These are phyloP conservation scores for Blastobasis lacticolella DNA, from an alignment of 2,888 invertebrate genomes.

Conservation along the genomic window DNA sequence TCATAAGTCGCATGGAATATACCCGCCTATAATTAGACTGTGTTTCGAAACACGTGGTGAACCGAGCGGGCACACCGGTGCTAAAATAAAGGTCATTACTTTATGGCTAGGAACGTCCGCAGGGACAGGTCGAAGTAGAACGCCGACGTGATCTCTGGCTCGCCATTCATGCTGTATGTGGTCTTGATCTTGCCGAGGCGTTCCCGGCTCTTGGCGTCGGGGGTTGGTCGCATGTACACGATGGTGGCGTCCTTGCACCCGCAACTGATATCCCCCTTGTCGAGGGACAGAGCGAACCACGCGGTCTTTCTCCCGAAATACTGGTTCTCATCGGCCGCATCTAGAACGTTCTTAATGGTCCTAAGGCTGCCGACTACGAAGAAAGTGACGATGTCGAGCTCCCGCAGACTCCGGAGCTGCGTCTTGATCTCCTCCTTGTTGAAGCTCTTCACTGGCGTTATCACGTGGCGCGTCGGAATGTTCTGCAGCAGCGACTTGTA, in stretches of 20 bases:
- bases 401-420: slow-evolving; percentile 82
- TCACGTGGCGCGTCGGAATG: slow-evolving; percentile 91
- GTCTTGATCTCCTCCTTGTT: slow-evolving; percentile 76
- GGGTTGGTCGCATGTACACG: slow-evolving; percentile 82
- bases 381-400: slow-evolving; percentile 91
- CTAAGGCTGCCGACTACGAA: slow-evolving; percentile 85
- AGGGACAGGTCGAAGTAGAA: slow-evolving; percentile 92
- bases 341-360: slow-evolving; percentile 81
- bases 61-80: background rate
- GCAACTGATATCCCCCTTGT: slow-evolving; percentile 82
- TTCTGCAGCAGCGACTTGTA: slow-evolving; percentile 93
- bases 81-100: slow-evolving; percentile 68
- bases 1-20: slow-evolving; percentile 59
- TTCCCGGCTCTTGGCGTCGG: slow-evolving; percentile 80
- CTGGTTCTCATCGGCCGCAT: slow-evolving; percentile 80
- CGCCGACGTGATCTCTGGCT: slow-evolving; percentile 84
- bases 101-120: slow-evolving; percentile 81
- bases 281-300: slow-evolving; percentile 89
- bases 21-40: slow-evolving; percentile 55
- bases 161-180: slow-evolving; percentile 80
- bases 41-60: slow-evolving; percentile 33
- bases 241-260: slow-evolving; percentile 85
- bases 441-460: slow-evolving; percentile 77
- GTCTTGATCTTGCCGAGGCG: slow-evolving; percentile 80
- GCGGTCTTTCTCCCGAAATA: slow-evolving; percentile 90